Conservation (phyloP, 1,140 invertebrate genomes). For the Drosophila subobscura region DNA sequence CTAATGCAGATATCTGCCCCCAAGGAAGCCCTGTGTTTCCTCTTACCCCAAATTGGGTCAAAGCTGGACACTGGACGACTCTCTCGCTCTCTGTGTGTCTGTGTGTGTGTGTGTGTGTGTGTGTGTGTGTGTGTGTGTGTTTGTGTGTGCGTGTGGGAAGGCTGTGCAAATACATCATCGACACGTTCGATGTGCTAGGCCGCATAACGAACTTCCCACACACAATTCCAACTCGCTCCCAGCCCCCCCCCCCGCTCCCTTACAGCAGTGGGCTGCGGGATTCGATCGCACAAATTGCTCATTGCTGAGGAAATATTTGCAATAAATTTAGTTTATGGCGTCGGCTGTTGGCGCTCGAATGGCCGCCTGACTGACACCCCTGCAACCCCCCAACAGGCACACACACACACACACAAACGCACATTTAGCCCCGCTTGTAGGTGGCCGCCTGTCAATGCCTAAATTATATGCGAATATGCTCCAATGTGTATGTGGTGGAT, state of each 20-base stretch:
- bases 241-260: conserved; percentile 7
- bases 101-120: conserved; percentile 4
- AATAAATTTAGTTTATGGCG: conserved; percentile 83
- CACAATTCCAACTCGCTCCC: too few relatives aligned
- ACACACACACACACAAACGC: conserved; percentile 10
- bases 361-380: conserved; percentile 67
- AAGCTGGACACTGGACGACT: too few relatives aligned
- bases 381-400: background rate
- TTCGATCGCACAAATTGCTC: conserved; percentile 83
- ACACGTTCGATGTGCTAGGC: conserved; percentile 56
- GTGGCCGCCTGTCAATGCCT: conserved; percentile 75
- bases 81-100: background rate
- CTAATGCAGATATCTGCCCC: too few relatives aligned
- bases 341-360: conserved; percentile 65
- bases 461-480: conserved; percentile 74
- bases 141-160: conserved; percentile 12
- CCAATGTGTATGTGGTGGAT: conserved; percentile 32
- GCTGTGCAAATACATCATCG: conserved; percentile 71
- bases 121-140: too few relatives aligned
- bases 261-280: conserved; percentile 42
- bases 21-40: too few relatives aligned
- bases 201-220: conserved; percentile 54
- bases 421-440: conserved; percentile 48
- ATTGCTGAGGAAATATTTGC: conserved; percentile 83
- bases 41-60: too few relatives aligned